phyloP scores from a whole-genome alignment of 2,888 invertebrate genomes.

The Arge pagana region DNA sequence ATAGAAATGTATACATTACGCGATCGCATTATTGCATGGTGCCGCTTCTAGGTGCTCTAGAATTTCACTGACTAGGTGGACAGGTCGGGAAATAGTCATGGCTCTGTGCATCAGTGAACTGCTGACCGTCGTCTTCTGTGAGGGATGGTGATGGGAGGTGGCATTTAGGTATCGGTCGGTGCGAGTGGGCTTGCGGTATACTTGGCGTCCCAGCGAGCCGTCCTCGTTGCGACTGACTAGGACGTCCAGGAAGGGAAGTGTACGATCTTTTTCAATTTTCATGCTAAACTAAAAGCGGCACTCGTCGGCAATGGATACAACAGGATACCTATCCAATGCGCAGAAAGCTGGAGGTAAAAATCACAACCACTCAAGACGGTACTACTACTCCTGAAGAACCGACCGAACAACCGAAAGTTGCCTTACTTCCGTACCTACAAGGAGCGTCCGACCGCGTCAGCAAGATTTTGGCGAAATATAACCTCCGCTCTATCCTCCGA shows the following conservation, averaged over 20 bases:
- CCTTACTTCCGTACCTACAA: constrained; percentile 8
- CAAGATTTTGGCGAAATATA: constrained; percentile 4
- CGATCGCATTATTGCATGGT: no score
- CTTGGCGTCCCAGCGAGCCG: constrained; percentile 24
- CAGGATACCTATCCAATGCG: not conserved
- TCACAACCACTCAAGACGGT: not conserved
- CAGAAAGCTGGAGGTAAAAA: not conserved
- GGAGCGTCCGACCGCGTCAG: constrained; percentile 1
- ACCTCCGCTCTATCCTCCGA: constrained; percentile 4
- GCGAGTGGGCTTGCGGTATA: constrained; percentile 31
- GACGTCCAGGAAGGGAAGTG: constrained; percentile 32
- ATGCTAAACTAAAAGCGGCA: no score
- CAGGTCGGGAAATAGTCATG: not conserved
- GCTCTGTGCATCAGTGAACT: constrained; percentile 8
- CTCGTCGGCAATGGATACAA: not conserved
- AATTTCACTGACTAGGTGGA: no score
- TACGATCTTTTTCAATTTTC: constrained; percentile 27
- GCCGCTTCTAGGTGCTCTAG: no score
- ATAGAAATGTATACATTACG: no score
- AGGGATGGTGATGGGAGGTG: constrained; percentile 18
- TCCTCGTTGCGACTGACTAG: constrained; percentile 23
- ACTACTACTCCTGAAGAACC: not conserved
- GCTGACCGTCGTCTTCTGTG: constrained; percentile 18
- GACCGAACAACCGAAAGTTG: not conserved
- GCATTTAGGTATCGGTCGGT: constrained; percentile 25